phyloP scores from a whole-genome alignment of 2,113 vertebrate species.

The Perca schrenkii region DNA sequence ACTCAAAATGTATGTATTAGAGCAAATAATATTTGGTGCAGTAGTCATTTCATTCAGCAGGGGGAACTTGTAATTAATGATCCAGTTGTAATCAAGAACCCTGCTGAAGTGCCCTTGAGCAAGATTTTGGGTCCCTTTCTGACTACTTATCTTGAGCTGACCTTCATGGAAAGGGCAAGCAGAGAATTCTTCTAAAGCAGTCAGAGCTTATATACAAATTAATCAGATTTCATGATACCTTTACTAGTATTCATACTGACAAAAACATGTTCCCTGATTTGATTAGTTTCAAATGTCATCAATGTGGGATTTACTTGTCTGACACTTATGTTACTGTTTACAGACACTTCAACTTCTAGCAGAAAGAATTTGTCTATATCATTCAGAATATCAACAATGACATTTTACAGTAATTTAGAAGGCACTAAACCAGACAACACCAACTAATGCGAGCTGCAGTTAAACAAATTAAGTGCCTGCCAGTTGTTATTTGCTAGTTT shows the following conservation, averaged over 20 bases:
- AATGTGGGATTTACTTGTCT: neutral
- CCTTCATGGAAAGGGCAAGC: neutral
- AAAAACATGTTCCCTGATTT: neutral
- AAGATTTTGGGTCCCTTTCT: neutral
- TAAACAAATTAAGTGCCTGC: constrained; percentile 2
- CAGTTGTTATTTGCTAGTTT: constrained; percentile 6
- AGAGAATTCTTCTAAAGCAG: neutral
- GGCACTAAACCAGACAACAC: neutral
- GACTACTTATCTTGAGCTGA: constrained; percentile 5
- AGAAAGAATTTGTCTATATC: neutral
- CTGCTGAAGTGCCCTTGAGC: neutral
- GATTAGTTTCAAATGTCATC: neutral
- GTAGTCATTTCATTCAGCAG: neutral
- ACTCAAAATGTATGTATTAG: neutral
- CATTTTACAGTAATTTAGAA: neutral
- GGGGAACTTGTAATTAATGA: neutral
- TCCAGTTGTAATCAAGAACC: neutral
- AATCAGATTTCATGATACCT: neutral
- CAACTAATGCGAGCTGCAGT: neutral
- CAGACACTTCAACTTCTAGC: neutral
- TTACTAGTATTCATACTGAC: neutral
- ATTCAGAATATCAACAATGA: neutral
- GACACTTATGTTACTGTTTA: neutral
- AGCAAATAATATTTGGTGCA: constrained; percentile 18
- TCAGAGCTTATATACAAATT: neutral